A percentile compares a stretch with the other conserved stretches of the same genome.
Evolutionary conservation across 2,888 invertebrate species (phyloP).

Genomic region (Odontothrips loti): DNA sequence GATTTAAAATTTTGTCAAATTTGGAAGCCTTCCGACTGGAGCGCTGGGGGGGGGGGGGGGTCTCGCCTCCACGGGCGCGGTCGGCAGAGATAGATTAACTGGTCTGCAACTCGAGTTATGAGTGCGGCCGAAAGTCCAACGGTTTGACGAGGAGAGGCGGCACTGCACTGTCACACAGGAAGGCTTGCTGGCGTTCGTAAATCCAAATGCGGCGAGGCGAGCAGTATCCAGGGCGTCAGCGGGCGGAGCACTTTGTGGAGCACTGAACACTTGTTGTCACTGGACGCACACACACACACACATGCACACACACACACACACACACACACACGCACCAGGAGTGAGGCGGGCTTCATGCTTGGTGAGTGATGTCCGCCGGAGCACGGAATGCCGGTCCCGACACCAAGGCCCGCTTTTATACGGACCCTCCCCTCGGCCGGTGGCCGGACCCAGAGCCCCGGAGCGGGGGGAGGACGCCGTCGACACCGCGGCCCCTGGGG

Average conservation of each 20-base stretch:
- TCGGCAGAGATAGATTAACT: no score
- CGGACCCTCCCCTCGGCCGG: background rate
- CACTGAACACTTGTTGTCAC: background rate
- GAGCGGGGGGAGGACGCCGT: background rate
- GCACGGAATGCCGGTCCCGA: background rate
- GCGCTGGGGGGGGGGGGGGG: no score
- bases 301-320: background rate
- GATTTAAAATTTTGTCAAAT: no score
- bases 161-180: background rate
- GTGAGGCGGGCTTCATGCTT: slow-evolving; percentile 23
- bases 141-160: no score
- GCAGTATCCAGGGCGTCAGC: background rate
- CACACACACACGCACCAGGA: background rate
- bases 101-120: no score
- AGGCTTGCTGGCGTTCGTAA: background rate
- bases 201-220: background rate
- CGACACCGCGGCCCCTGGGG: background rate
- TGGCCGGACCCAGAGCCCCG: background rate
- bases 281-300: background rate
- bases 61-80: no score
- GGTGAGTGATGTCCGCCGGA: slow-evolving; percentile 18
- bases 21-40: no score
- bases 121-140: no score
- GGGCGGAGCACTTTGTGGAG: background rate
- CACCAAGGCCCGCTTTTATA: background rate